Base-by-base conservation (phyloP, 2,113 vertebrate species). In the Delphinus delphis region DNA sequence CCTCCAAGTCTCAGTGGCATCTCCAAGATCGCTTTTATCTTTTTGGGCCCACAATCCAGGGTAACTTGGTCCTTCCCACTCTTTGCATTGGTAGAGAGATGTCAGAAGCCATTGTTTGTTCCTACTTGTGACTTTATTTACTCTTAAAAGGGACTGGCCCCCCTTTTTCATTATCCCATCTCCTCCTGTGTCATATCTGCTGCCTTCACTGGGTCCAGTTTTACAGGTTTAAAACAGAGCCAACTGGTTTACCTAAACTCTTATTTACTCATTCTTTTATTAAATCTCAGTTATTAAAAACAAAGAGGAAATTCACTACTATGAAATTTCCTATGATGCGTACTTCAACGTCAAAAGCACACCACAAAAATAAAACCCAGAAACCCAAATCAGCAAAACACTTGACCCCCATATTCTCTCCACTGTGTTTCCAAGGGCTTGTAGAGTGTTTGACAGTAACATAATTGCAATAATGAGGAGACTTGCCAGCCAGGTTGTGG, bases 401-500 rank as follows among this genome's bases (percentile, higher is more conserved):
- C n/a, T 87, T 26, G 79, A 62, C 88, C 92, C 77, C 77, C 50
- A 63, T 47, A 41, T 74, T 73, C 90, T 70, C 93, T 97, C 91
- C n/a, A 63, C 96, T 96, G 82, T 4, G 44, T 77, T 97, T 97
- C 96, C 81, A 97, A 88, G 84, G 88, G 79, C 82, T 96, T 81
- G 87, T 7, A 95, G 83, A 71, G 96, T 90, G 82, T 94, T 77
- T 98, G 98, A 98, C 98, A 98, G 95, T 96, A 89, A 97, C 86
- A 12, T 97, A 98, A 99, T 98, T 98, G 97, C 83, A 98, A 90
- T 99, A 98, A 98, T 97, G 98, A 99, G 98, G 95, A 97, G 94
- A 92, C 97, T 85, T 98, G 96, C 94, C 13, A 93, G 95, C 93
- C 88, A 98, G 89, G 97, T 93, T 98, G 97, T 98, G 97, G 98